Evolutionary conservation across 2,888 invertebrate genomes (phyloP), one percentile per base, ranked within the genome.

Genomic region (Drosophila algonquin): DNA sequence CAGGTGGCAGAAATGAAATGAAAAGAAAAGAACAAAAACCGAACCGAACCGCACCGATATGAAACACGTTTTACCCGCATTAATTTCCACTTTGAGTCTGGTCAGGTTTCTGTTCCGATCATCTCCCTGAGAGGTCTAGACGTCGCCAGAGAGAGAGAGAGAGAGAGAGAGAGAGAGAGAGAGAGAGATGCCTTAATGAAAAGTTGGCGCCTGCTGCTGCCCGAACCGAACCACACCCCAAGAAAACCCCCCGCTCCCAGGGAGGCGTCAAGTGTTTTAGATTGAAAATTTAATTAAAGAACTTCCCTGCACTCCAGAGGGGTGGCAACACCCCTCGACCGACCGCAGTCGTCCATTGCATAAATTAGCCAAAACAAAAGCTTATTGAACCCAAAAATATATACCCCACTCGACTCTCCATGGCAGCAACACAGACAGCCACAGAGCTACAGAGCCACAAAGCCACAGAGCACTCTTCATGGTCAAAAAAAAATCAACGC

Each of bases 201-300:
- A 84, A 75, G 46, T 46, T 74, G 80, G 88, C 86, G 84, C 81
- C 87, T 77, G 75, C 65, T 78, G 72, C 0, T n/a, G 21, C n/a
- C 48, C 8, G n/a, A 3, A 30, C 44, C 4, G 44, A 30, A 32
- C 32, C 45, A 40, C 35, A 40, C 14, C 35, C 14, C 40, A n/a
- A 10, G 10, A 32, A 10, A 21, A 21, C 21, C 40, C 45, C 46
- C 16, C 61, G 50, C 47, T 69, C 53, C 73, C 69, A 52, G 32
- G 40, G 30, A 69, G 68, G 73, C 73, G 60, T 76, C 84, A 77
- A 81, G 77, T 87, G 75, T 74, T 61, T 81, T 67, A 84, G 76
- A 84, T 84, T 87, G 72, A 75, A 84, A 85, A 77, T 89, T 89
- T 85, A 84, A 85, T 89, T 89, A 84, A 84, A 87, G 82, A 84